Evolutionary conservation across 2,888 invertebrate genomes (phyloP), one percentile per base, ranked within the genome.

Genomic region (Meghimatium bilineatum): DNA sequence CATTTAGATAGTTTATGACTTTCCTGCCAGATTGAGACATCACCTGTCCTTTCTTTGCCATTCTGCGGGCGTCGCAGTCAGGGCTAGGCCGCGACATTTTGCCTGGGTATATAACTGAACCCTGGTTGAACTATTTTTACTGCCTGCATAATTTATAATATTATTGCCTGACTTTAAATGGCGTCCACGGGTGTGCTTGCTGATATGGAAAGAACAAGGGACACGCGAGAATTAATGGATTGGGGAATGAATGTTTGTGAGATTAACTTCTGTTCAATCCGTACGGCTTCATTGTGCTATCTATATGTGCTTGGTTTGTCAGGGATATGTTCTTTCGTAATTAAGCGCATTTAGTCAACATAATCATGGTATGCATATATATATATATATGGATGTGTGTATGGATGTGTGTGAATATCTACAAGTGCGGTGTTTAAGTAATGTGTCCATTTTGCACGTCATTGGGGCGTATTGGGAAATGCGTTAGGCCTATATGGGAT

Each of bases 31-130:
- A 72, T 44, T 72, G 12, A 26, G 38, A 44, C 44, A n/a, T 72
- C 72, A 72, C 72, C 72, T 72, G 72, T 36, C 44, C 72, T 38
- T 44, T 14, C 44, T 72, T n/a, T 20, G 44, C n/a, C 44, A 6
- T 17, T 72, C 17, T 26, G n/a, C 5, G 44, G 8, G 26, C n/a
- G 72, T 12, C n/a, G 14, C 8, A n/a, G 44, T 63, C 14, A 29
- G 29, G 63, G 26, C 63, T 63, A 29, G 12, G 23, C 56, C 3
- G 26, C 3, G 10, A 56, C 56, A 63, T 63, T n/a, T n/a, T 2
- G n/a, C 12, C 26, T n/a, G 29, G n/a, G 23, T n/a, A 23, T 23
- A 63, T 8, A 63, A 63, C 23, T 63, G n/a, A 63, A 63, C 10
- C 63, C 29, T 29, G 29, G n/a, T 12, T 63, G 29, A 29, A 29